Conservation (phyloP, 2,113 vertebrate species). For the Chitala chitala region DNA sequence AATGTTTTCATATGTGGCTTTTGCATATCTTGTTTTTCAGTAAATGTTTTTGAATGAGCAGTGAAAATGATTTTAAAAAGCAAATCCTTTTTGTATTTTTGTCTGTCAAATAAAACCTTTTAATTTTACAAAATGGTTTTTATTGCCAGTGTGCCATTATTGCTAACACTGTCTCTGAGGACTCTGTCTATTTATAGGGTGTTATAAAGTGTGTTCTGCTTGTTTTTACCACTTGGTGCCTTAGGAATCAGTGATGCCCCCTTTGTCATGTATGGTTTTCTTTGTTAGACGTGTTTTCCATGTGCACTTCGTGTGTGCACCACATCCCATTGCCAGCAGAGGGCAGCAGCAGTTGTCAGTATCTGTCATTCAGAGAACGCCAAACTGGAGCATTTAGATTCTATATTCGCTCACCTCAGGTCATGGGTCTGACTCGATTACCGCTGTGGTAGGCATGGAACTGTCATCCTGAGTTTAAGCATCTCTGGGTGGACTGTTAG, state of each 20-base stretch:
- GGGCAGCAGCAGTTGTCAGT: constrained; percentile 19
- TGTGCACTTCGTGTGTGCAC: neutral
- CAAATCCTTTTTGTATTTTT: neutral
- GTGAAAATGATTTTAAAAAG: neutral
- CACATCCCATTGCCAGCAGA: constrained; percentile 14
- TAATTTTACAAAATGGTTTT: neutral
- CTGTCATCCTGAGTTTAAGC: neutral
- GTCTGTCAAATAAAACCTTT: constrained; percentile 14
- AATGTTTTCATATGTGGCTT: neutral
- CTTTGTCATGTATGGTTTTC: neutral
- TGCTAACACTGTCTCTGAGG: neutral
- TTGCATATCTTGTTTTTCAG: constrained; percentile 3
- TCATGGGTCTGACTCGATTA: constrained; percentile 4
- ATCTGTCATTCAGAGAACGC: neutral
- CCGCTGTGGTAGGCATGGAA: neutral
- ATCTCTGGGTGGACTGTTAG: neutral
- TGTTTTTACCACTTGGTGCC: constrained; percentile 12
- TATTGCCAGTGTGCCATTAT: constrained; percentile 5
- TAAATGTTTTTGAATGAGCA: constrained; percentile 12
- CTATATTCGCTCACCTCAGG: neutral
- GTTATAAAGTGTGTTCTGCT: neutral
- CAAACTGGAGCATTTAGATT: neutral
- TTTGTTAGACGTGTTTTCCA: too few relatives aligned
- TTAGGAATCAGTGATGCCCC: neutral
- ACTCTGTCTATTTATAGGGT: neutral